Evolutionary conservation across 2,797 vertebrate genomes (phyloP), one percentile per base, ranked within the genome.

Genomic region (Syndactyla subalaris): DNA sequence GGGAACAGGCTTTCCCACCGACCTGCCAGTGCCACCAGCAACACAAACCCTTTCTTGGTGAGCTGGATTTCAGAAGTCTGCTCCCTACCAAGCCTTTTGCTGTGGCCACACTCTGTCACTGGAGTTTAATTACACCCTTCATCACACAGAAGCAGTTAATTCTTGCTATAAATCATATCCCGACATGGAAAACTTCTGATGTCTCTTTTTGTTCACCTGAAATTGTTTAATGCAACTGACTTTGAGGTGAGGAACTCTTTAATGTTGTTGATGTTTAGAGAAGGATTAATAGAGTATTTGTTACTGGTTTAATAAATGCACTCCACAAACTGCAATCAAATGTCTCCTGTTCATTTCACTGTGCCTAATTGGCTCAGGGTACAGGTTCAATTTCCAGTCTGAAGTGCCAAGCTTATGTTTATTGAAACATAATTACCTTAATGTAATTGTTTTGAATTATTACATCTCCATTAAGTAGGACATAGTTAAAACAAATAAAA

Each of bases 271-370:
- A 85, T 82, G 92, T 93, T 96, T 80, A 73, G 75, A 61, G 58
- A 84, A 87, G 95, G 95, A 97, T 96, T 94, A 96, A 96, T 92
- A 93, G 91, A 93, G 91, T 91, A 93, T 95, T 95, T 97, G 95
- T 84, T 89, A 29, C 89, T 81, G 57, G 76, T 88, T 85, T 96
- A 95, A 96, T 88, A 95, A 92, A 81, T 57, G 49, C 39, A 49
- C 55, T 43, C 45, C 23, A 19, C 61, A 81, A 67, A 84, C 90
- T 83, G 57, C 72, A 66, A 48, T 79, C 52, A 92, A 22, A 85
- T 63, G 85, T 51, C 79, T 75, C 46, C 74, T 59, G 45, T 92
- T 96, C 48, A 15, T 89, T 91, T 96, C 57, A 79, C 61, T 68
- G 72, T 73, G 62, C 71, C 88, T 97, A 94, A 97, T 79, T 96